Percentiles rank a stretch among this genome's conserved stretches.
These are phyloP conservation scores for Oreochromis spilurus DNA, from an alignment of 2,113 vertebrate genomes.

Conservation along the genomic window DNA sequence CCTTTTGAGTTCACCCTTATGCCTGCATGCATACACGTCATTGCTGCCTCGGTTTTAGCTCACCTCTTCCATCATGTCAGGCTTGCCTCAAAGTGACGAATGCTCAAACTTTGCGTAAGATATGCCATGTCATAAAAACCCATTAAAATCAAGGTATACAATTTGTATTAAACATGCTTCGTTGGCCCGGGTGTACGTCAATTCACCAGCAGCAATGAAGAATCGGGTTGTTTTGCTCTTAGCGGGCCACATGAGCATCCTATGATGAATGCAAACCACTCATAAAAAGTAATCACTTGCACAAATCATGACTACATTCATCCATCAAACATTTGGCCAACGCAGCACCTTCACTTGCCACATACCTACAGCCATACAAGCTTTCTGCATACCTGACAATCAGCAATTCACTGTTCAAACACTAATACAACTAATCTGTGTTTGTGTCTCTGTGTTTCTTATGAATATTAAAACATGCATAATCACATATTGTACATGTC, in stretches of 20 bases:
- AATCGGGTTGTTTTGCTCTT: neutral
- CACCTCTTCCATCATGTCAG: neutral
- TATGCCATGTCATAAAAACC: neutral
- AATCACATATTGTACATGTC: slow-evolving; percentile 22
- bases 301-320: neutral
- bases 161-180: slow-evolving; percentile 11
- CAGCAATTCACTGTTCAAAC: neutral
- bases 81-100: slow-evolving; percentile 10
- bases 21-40: slow-evolving; percentile 15
- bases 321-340: neutral
- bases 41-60: neutral
- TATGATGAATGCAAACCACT: neutral
- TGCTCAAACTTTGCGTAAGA: neutral
- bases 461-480: slow-evolving; percentile 38
- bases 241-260: neutral
- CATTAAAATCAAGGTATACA: neutral
- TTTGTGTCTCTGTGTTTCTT: slow-evolving; percentile 38
- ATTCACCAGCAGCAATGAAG: neutral
- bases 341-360: neutral
- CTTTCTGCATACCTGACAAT: slow-evolving; percentile 3
- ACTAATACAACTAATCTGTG: slow-evolving; percentile 18
- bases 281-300: neutral
- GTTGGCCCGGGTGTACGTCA: neutral
- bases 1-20: neutral
- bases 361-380: neutral